Evolutionary conservation across 2,797 vertebrate genomes (phyloP).

Genomic region (Ficedula albicollis): DNA sequence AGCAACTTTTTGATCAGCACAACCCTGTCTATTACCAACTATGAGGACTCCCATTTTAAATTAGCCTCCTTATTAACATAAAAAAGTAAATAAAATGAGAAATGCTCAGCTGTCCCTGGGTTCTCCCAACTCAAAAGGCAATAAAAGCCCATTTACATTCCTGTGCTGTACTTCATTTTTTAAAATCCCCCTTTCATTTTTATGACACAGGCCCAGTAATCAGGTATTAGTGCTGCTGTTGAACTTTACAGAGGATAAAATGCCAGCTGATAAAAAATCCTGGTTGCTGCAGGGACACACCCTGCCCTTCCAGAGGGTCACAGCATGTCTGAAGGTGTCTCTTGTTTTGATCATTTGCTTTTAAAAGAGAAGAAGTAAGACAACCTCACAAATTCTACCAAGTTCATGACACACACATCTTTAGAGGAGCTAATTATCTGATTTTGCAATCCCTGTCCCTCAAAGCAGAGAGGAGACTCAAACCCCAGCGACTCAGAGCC

Average conservation of each 20-base stretch:
- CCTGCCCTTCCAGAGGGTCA: neutral
- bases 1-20: neutral
- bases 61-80: neutral
- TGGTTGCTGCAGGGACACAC: neutral
- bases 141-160: neutral
- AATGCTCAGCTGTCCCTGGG: neutral
- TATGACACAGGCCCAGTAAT: neutral
- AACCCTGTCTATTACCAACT: neutral
- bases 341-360: neutral
- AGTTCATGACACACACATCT: neutral
- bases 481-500: rapidly evolving
- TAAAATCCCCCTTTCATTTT: neutral
- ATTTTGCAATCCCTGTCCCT: neutral
- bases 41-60: neutral
- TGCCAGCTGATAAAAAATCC: neutral
- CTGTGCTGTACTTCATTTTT: neutral
- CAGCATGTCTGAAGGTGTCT: neutral
- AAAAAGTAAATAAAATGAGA: neutral
- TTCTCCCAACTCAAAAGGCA: neutral
- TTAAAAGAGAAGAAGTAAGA: neutral
- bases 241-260: neutral
- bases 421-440: neutral
- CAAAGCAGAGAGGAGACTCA: neutral
- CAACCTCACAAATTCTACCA: neutral
- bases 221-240: neutral